These are phyloP conservation scores for Xylota segnis DNA, from an alignment of 2,888 invertebrate genomes.

Conservation along the genomic window DNA sequence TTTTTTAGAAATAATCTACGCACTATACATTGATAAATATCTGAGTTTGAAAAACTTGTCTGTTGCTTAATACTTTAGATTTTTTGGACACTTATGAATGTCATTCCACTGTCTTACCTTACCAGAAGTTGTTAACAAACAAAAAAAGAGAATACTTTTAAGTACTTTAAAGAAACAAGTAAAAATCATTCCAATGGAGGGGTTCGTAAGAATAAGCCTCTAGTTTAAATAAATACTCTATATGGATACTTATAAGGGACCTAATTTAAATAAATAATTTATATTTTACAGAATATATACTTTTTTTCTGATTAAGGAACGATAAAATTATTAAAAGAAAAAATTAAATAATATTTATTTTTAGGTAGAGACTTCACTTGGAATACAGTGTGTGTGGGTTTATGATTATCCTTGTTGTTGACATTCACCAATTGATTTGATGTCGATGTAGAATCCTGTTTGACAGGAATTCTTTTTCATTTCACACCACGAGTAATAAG, in stretches of 20 bases:
- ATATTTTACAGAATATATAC: constrained; percentile 71
- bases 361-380: constrained; percentile 60
- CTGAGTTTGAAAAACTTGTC: constrained; percentile 21
- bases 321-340: constrained; percentile 34
- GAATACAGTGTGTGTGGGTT: constrained; percentile 41
- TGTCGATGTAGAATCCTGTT: constrained; percentile 89
- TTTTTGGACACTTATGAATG: constrained; percentile 44
- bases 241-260: constrained; percentile 15
- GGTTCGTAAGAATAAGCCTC: constrained; percentile 69
- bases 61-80: constrained; percentile 68
- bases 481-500: constrained; percentile 92
- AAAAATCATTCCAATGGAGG: constrained; percentile 61
- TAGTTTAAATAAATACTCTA: constrained; percentile 68
- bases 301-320: constrained; percentile 63
- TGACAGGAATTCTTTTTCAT: constrained; percentile 91
- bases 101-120: constrained; percentile 28
- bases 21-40: constrained; percentile 50
- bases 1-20: constrained; percentile 36
- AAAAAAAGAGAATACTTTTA: constrained; percentile 32
- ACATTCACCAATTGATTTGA: constrained; percentile 88
- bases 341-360: constrained; percentile 31
- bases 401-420: constrained; percentile 80
- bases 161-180: too few relatives aligned
- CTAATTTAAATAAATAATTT: constrained; percentile 77
- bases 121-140: background rate